Base-by-base conservation (phyloP, 2,797 vertebrate species). In the Rhincodon typus region DNA sequence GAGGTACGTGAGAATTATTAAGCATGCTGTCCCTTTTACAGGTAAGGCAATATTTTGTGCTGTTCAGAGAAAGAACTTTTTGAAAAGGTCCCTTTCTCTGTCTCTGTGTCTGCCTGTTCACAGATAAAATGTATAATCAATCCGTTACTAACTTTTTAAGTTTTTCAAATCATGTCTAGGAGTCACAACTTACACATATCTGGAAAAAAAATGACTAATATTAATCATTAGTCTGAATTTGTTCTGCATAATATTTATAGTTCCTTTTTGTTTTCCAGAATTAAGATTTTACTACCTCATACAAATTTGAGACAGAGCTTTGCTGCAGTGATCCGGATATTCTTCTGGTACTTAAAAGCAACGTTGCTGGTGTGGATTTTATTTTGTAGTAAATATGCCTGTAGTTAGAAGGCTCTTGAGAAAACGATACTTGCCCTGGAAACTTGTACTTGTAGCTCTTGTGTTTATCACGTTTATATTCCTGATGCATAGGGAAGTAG, bases 401-500 rank as follows among this genome's bases (percentile, higher is more conserved):
- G 96, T 97, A 96, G 96, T 98, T 96, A 99, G 98, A 96, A 97
- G 98, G 96, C 96, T 99, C 77, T 97, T 98, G 96, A 97, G 98
- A 96, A 97, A 98, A 96, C 97, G 98, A 57, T 97, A 99, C 96
- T 98, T 98, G 96, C 98, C 98, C 69, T 98, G 99, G 96, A 99
- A 99, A 93, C 97, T 99, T 97, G 98, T 97, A n/a, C 95, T 98
- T 70, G 97, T 99, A 96, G 97, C 98, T 84, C 96, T 99, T 96
- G 97, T 99, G 96, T 99, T 99, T 96, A 97, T 99, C 96, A 97
- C 98, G 17, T 98, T 99, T 97, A 97, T 99, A 96, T 98, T 99
- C 97, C 98, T 99, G 96, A 98, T 99, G 96, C 99, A 99, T 98
- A 98, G 98, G 97, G 99, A 99, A 97, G 98, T 99, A 50, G 98